Conservation (phyloP, 2,888 invertebrate species). For the Prosapia bicincta region DNA sequence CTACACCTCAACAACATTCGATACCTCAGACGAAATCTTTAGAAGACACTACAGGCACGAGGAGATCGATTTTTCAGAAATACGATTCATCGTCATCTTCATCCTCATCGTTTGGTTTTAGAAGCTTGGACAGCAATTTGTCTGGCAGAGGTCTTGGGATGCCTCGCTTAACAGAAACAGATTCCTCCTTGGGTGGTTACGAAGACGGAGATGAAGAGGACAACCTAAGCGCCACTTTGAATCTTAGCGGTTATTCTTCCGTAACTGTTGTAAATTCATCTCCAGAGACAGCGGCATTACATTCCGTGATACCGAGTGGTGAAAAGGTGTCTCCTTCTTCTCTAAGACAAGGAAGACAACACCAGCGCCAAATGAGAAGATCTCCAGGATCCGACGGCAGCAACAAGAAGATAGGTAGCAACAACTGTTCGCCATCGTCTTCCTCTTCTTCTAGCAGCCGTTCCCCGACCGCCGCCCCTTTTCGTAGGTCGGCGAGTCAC, state of each 20-base stretch:
- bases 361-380: conserved; percentile 38
- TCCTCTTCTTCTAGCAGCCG: conserved; percentile 39
- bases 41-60: conserved; percentile 52
- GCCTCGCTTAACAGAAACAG: conserved; percentile 45
- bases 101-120: conserved; percentile 58
- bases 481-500: conserved; percentile 43
- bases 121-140: conserved; percentile 57
- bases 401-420: conserved; percentile 43
- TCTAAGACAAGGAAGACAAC: conserved; percentile 31
- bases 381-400: conserved; percentile 46
- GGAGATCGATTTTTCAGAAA: conserved; percentile 57
- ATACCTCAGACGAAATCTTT: conserved; percentile 53
- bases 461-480: conserved; percentile 41
- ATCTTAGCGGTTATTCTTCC: conserved; percentile 46
- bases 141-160: conserved; percentile 42
- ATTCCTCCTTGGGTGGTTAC: conserved; percentile 52
- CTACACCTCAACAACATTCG: conserved; percentile 37
- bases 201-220: conserved; percentile 54
- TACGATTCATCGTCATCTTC: conserved; percentile 55
- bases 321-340: conserved; percentile 41
- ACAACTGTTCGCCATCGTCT: conserved; percentile 41
- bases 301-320: conserved; percentile 38
- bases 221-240: conserved; percentile 49
- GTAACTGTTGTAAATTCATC: conserved; percentile 43
- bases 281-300: conserved; percentile 42